Evolutionary conservation across 2,797 vertebrate genomes (phyloP).

Genomic region (Sebastes paucispinis): DNA sequence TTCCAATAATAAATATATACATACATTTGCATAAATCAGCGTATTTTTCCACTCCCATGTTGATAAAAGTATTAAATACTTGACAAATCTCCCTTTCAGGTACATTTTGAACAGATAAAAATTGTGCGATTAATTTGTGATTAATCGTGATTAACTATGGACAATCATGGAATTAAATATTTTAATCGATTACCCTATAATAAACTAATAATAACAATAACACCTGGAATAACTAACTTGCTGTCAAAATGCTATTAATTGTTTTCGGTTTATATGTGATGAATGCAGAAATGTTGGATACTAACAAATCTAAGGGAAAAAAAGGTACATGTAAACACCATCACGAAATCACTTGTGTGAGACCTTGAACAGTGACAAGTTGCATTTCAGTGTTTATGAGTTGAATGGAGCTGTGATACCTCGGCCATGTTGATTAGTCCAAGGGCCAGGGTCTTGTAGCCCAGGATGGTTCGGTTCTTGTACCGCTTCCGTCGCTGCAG

Average conservation of each 20-base stretch:
- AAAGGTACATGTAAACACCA: background rate
- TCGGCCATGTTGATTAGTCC: slow-evolving; percentile 94
- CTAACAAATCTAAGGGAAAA: background rate
- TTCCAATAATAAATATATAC: too few species aligned
- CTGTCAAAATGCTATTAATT: background rate
- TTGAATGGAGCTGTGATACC: slow-evolving; percentile 63
- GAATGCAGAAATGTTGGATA: background rate
- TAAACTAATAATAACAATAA: background rate
- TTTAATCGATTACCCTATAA: too few species aligned
- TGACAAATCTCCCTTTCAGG: too few species aligned
- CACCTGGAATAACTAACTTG: background rate
- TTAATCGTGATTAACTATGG: too few species aligned
- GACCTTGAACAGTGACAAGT: background rate
- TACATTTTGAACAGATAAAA: too few species aligned
- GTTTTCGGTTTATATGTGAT: background rate
- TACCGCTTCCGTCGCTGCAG: slow-evolving; percentile 90
- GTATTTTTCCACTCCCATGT: too few species aligned
- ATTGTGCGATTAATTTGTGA: too few species aligned
- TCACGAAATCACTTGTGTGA: background rate
- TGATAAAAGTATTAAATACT: too few species aligned
- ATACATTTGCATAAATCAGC: too few species aligned
- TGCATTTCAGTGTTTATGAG: too few species aligned
- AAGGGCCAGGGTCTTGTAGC: slow-evolving; percentile 90
- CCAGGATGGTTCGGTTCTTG: slow-evolving; percentile 91
- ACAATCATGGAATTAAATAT: too few species aligned